Evolutionary conservation across 1,140 invertebrate genomes (phyloP).

Genomic region (Calycopis cecrops): DNA sequence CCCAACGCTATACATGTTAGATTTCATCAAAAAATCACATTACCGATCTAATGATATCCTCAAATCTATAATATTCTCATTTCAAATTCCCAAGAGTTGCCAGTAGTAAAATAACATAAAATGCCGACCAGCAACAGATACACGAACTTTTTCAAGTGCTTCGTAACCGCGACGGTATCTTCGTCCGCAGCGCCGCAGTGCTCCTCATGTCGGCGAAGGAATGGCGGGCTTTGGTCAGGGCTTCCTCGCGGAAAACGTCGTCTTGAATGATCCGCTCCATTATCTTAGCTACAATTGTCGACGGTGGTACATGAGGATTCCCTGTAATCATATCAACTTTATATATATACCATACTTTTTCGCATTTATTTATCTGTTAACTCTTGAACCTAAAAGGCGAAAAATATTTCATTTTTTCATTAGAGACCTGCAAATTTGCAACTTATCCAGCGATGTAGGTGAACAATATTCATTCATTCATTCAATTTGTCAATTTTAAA

Average conservation of each 20-base stretch:
- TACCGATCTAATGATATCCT: too few species aligned
- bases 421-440: too few species aligned
- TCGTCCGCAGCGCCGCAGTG: conserved; percentile 37
- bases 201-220: conserved; percentile 62
- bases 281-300: conserved; percentile 76
- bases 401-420: too few species aligned
- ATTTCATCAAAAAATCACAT: too few species aligned
- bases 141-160: conserved; percentile 23
- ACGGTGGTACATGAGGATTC: conserved; percentile 74
- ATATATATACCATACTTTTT: not conserved
- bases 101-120: too few species aligned
- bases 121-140: too few species aligned
- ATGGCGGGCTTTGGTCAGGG: conserved; percentile 51
- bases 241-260: conserved; percentile 57
- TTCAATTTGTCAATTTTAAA: too few species aligned
- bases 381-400: not conserved
- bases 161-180: conserved; percentile 30
- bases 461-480: too few species aligned
- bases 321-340: conserved; percentile 42
- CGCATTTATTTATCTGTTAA: not conserved
- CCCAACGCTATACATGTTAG: too few species aligned
- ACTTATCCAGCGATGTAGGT: too few species aligned
- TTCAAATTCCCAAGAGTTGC: too few species aligned
- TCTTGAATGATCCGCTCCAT: conserved; percentile 69
- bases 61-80: too few species aligned